Conservation (phyloP, 1,140 invertebrate species). For the Dermatophagoides farinae region DNA sequence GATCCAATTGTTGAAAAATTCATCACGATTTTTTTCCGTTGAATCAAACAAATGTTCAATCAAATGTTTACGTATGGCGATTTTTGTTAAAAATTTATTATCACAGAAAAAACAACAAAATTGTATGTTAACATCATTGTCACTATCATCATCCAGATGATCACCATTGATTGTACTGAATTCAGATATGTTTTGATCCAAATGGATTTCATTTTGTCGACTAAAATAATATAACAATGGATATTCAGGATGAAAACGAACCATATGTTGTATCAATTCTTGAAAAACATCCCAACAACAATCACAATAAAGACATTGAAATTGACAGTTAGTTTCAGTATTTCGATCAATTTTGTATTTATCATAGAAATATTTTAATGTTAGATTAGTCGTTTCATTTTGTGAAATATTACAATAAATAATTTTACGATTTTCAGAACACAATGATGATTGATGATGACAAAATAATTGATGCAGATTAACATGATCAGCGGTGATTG, state of each 20-base stretch:
- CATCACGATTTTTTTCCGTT: neutral
- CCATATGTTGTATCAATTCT: neutral
- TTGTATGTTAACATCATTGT: neutral
- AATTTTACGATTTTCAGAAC: neutral
- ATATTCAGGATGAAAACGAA: neutral
- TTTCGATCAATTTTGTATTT: neutral
- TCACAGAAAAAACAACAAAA: slow-evolving; percentile 3
- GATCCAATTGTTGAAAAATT: neutral
- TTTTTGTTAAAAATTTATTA: neutral
- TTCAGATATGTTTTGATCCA: neutral
- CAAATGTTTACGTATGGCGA: neutral
- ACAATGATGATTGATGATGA: neutral
- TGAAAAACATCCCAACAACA: neutral
- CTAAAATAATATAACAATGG: neutral
- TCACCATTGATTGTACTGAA: neutral
- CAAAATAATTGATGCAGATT: neutral
- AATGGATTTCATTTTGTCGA: neutral
- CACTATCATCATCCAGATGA: neutral
- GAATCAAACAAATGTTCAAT: neutral
- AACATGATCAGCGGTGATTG: neutral
- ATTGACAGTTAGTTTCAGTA: neutral
- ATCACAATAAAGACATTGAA: neutral
- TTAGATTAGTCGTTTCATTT: neutral
- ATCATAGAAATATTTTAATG: neutral
- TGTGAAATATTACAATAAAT: neutral